phyloP scores from a whole-genome alignment of 2,797 vertebrate genomes.

The Tokudaia tokunoshimensis region DNA sequence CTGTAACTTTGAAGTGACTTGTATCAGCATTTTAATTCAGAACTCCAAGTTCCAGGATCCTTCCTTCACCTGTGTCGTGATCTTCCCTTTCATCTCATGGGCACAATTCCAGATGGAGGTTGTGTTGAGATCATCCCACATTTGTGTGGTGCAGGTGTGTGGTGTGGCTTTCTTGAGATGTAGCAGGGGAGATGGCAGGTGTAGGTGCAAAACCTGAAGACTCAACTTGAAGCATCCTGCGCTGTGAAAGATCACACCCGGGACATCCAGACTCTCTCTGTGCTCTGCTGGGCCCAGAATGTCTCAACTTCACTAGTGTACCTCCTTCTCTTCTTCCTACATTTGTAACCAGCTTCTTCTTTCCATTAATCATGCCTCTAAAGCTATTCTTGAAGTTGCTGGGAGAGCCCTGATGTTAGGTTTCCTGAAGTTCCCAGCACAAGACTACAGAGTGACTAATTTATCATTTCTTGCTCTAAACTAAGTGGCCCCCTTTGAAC shows the following conservation, averaged over 20 bases:
- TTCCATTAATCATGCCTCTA: background rate
- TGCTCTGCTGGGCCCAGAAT: background rate
- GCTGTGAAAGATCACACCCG: background rate
- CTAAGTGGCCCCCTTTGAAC: background rate
- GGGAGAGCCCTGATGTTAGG: background rate
- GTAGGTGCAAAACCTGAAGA: accelerated
- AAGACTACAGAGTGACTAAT: background rate
- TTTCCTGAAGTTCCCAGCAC: background rate
- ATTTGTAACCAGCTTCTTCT: background rate
- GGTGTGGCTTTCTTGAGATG: background rate
- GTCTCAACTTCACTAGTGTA: accelerated
- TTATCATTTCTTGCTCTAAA: background rate
- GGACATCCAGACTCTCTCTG: no score
- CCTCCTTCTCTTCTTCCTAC: background rate
- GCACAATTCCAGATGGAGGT: background rate
- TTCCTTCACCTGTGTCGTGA: background rate
- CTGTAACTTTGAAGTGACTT: background rate
- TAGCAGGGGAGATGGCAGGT: background rate
- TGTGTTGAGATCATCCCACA: background rate
- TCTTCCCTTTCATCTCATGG: background rate
- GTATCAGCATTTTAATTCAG: background rate
- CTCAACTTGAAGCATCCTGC: background rate
- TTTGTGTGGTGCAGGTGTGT: no score
- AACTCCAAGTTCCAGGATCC: background rate
- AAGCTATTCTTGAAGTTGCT: background rate